phyloP scores from a whole-genome alignment of 1,140 invertebrate species.

The Stenopsyche tienmushanensis region DNA sequence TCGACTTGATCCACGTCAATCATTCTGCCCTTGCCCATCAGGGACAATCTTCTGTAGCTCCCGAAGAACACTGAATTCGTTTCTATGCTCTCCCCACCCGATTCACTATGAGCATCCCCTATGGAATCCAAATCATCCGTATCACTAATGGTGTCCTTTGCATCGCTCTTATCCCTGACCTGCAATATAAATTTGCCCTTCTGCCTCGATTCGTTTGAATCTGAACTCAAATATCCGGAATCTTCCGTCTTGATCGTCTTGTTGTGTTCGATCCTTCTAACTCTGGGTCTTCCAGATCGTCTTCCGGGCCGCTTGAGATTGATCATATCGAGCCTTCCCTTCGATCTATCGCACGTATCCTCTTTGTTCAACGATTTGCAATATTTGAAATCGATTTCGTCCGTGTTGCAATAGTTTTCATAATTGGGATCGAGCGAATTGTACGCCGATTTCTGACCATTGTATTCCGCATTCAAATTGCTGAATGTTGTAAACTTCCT shows the following conservation, averaged over 20 bases:
- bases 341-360: neutral
- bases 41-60: constrained; percentile 54
- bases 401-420: constrained; percentile 24
- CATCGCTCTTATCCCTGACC: constrained; percentile 43
- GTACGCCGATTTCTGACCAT: constrained; percentile 9
- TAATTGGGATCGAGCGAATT: constrained; percentile 30
- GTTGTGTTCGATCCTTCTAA: constrained; percentile 49
- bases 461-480: constrained; percentile 16
- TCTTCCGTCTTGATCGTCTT: constrained; percentile 57
- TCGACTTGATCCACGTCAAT: constrained; percentile 10
- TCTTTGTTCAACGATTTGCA: constrained; percentile 18
- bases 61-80: constrained; percentile 80
- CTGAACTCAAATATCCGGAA: constrained; percentile 70
- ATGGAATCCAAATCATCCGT: constrained; percentile 69
- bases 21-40: constrained; percentile 11
- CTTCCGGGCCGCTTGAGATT: constrained; percentile 45
- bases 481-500: constrained; percentile 33
- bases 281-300: constrained; percentile 48
- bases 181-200: constrained; percentile 52
- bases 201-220: constrained; percentile 61
- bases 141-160: constrained; percentile 33
- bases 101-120: constrained; percentile 75
- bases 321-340: neutral
- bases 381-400: constrained; percentile 20
- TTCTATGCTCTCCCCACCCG: constrained; percentile 79